Evolutionary conservation across 2,888 invertebrate species (phyloP).

Genomic region (Temnothorax unifasciatus): DNA sequence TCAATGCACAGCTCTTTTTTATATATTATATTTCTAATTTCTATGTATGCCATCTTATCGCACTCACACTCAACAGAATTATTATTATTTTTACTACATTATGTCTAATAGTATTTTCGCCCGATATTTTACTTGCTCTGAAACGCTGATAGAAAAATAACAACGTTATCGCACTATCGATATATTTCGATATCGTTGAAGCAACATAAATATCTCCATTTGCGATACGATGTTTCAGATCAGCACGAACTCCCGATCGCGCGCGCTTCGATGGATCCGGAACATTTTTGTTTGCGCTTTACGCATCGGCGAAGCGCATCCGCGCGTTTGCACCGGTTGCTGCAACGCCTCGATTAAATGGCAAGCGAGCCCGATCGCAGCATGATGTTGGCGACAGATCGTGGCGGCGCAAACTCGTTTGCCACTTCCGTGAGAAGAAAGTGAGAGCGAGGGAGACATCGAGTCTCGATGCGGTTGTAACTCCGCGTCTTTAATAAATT

Average conservation of each 20-base stretch:
- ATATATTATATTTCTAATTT: background rate
- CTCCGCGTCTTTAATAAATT: constrained; percentile 50
- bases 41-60: background rate
- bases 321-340: constrained; percentile 8
- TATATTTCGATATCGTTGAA: background rate
- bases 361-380: constrained; percentile 14
- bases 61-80: background rate
- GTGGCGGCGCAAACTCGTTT: constrained; percentile 13
- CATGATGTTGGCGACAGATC: background rate
- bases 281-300: constrained; percentile 25
- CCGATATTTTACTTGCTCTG: background rate
- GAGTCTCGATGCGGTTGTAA: constrained; percentile 15
- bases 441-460: constrained; percentile 15
- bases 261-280: constrained; percentile 22
- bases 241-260: background rate
- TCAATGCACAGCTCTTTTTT: background rate
- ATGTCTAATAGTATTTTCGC: background rate
- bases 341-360: constrained; percentile 42
- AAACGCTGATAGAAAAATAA: background rate
- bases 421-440: constrained; percentile 42
- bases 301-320: constrained; percentile 40
- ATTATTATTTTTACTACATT: background rate
- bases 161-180: background rate
- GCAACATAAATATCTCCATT: background rate
- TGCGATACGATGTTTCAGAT: background rate